These are phyloP conservation scores for Novumbra hubbsi DNA, from an alignment of 2,797 vertebrate species.

Conservation along the genomic window DNA sequence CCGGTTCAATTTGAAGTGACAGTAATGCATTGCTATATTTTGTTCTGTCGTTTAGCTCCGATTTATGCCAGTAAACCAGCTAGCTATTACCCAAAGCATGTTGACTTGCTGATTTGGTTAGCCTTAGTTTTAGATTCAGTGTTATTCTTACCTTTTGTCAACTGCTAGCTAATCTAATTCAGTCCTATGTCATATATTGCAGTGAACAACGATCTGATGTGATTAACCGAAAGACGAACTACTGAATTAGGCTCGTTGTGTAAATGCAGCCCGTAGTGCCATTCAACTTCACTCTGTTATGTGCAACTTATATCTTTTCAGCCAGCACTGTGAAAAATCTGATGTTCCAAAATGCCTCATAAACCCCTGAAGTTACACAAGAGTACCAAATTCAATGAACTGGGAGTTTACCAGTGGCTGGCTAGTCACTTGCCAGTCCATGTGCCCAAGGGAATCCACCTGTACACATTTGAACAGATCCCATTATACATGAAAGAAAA, in stretches of 20 bases:
- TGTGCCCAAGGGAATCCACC: slow-evolving; percentile 87
- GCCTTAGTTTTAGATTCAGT: background rate
- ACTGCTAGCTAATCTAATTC: no score
- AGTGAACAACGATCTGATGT: no score
- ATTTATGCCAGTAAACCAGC: background rate
- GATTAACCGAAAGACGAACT: no score
- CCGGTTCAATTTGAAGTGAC: background rate
- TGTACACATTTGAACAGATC: slow-evolving; percentile 96
- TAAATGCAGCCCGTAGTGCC: background rate
- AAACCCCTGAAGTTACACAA: slow-evolving; percentile 75
- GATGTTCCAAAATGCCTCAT: slow-evolving; percentile 55
- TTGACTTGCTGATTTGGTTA: background rate
- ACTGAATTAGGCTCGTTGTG: no score
- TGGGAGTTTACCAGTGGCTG: slow-evolving; percentile 85
- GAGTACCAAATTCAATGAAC: slow-evolving; percentile 91
- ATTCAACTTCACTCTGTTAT: background rate
- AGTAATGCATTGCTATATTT: background rate
- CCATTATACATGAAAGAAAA: slow-evolving; percentile 94
- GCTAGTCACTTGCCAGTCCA: slow-evolving; percentile 86
- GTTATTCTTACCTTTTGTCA: background rate
- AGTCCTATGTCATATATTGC: no score
- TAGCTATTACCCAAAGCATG: background rate
- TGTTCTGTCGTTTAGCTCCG: background rate
- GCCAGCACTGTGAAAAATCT: slow-evolving; percentile 27
- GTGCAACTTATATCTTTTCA: slow-evolving; percentile 10